A percentile compares a stretch with the other conserved stretches of the same genome.
Conservation (phyloP, 2,888 invertebrate species). For the Theretra japonica region DNA sequence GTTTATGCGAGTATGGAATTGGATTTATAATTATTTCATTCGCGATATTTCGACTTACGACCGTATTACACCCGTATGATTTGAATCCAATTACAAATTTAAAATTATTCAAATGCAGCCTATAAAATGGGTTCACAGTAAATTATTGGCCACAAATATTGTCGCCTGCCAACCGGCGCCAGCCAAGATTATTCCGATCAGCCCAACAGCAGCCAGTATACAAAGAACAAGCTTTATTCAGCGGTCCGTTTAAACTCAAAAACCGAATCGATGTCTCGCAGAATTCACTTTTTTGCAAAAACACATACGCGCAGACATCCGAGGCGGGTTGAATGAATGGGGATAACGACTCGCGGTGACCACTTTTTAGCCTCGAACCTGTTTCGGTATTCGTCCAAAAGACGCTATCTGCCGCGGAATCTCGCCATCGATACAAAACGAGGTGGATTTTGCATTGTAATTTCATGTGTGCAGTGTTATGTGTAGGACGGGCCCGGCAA, state of each 20-base stretch:
- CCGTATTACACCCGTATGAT: not conserved
- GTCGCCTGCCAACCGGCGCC: slow-evolving; percentile 47
- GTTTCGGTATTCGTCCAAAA: slow-evolving; percentile 59
- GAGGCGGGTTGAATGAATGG: slow-evolving; percentile 60
- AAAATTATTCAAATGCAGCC: slow-evolving; percentile 13
- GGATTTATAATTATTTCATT: not conserved
- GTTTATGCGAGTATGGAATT: not conserved
- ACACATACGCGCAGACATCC: slow-evolving; percentile 52
- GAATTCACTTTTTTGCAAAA: slow-evolving; percentile 53
- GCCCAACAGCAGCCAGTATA: slow-evolving; percentile 30
- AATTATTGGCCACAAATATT: slow-evolving; percentile 32
- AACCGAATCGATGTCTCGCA: slow-evolving; percentile 54
- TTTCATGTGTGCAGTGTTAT: slow-evolving; percentile 38
- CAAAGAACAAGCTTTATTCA: slow-evolving; percentile 38
- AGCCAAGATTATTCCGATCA: slow-evolving; percentile 37
- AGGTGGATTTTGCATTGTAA: slow-evolving; percentile 55
- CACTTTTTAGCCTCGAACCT: slow-evolving; percentile 59
- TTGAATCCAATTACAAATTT: not conserved
- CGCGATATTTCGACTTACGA: not conserved
- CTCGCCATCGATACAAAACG: slow-evolving; percentile 61
- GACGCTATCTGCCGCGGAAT: slow-evolving; percentile 59
- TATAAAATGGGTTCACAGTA: slow-evolving; percentile 13
- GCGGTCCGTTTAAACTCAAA: slow-evolving; percentile 49
- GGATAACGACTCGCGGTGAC: slow-evolving; percentile 54
- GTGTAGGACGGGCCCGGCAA: slow-evolving; percentile 40